Evolutionary conservation across 2,888 invertebrate species (phyloP).

Genomic region (Dicranocentrus wangi): DNA sequence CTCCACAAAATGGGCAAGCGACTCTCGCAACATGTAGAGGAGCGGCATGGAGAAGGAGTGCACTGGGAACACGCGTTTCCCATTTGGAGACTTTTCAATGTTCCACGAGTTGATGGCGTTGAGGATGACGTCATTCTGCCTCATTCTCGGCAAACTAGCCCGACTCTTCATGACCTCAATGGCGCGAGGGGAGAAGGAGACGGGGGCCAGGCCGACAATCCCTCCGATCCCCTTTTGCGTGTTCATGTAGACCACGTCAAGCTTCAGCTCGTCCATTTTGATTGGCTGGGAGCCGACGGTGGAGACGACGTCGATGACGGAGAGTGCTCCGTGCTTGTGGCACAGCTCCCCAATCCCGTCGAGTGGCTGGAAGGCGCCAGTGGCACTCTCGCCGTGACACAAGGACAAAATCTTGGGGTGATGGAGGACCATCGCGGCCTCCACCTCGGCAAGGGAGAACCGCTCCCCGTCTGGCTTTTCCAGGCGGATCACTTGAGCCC

Average conservation of each 20-base stretch:
- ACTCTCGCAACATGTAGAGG: not conserved
- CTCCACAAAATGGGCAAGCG: not conserved
- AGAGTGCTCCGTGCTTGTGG: conserved; percentile 77
- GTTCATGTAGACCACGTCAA: conserved; percentile 84
- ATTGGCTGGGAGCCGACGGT: conserved; percentile 83
- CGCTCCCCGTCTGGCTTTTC: not conserved
- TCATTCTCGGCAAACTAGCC: not conserved
- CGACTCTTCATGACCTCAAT: conserved; percentile 74
- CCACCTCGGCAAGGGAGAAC: conserved; percentile 72
- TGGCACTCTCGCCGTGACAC: conserved; percentile 90
- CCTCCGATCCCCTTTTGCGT: conserved; percentile 86
- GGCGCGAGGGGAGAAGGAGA: conserved; percentile 82
- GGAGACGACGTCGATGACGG: conserved; percentile 84
- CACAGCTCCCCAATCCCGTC: too few species aligned
- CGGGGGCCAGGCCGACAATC: conserved; percentile 85
- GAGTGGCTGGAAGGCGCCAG: conserved; percentile 87
- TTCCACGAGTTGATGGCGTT: not conserved
- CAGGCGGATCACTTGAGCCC: not conserved
- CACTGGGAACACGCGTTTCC: not conserved
- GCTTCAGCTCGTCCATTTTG: conserved; percentile 81
- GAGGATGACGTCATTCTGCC: not conserved
- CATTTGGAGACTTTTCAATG: not conserved
- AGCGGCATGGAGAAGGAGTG: not conserved
- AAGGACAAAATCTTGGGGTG: conserved; percentile 85
- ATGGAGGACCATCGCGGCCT: conserved; percentile 79